Evolutionary conservation across 2,113 vertebrate species (phyloP).

Genomic region (Mungos mungo): DNA sequence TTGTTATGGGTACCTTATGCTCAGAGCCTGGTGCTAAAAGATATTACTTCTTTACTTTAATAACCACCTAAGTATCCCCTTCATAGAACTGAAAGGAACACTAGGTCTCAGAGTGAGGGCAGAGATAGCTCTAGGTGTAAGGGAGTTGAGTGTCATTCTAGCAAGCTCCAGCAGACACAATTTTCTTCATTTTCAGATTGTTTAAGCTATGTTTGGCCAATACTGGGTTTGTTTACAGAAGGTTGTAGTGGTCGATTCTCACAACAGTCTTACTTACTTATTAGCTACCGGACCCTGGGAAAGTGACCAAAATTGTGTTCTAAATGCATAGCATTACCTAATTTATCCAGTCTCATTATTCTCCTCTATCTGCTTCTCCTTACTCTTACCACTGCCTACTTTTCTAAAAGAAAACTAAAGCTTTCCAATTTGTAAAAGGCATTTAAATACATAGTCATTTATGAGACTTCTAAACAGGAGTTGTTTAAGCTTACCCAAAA

Average conservation of each 20-base stretch:
- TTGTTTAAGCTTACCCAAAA: constrained; percentile 13
- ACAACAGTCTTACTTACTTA: not conserved
- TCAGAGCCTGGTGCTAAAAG: not conserved
- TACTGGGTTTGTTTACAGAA: constrained; percentile 24
- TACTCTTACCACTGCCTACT: not conserved
- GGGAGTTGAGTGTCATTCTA: not conserved
- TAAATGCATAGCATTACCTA: constrained; percentile 22
- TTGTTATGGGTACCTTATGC: not conserved
- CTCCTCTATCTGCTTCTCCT: constrained; percentile 18
- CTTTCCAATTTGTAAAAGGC: constrained; percentile 26
- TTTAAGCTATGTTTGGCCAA: constrained; percentile 6
- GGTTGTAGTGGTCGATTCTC: constrained; percentile 24
- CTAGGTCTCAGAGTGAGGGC: not conserved
- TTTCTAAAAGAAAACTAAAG: constrained; percentile 42
- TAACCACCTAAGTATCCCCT: not conserved
- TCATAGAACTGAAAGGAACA: not conserved
- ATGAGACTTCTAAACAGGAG: constrained; percentile 18
- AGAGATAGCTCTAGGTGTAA: not conserved
- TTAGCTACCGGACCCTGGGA: not conserved
- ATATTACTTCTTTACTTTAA: not conserved
- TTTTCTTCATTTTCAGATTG: not conserved
- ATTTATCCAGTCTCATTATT: constrained; percentile 42
- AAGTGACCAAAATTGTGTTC: constrained; percentile 22
- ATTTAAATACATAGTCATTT: constrained; percentile 20
- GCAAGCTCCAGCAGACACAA: not conserved